These are phyloP conservation scores for Gadopsis marmoratus DNA, from an alignment of 2,797 vertebrate genomes.

Conservation along the genomic window DNA sequence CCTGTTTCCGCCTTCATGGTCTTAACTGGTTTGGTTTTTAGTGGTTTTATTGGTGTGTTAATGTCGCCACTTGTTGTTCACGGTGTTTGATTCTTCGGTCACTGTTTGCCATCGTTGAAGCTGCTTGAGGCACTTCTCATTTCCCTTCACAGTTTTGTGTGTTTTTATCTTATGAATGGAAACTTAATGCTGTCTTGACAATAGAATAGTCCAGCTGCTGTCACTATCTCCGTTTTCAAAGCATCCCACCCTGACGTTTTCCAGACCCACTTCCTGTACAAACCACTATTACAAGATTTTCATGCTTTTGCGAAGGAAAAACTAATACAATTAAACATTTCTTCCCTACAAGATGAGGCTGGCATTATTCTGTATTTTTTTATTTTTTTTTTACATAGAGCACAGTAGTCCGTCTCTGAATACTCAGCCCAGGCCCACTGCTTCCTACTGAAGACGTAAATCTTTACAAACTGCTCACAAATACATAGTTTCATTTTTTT, in stretches of 20 bases:
- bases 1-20: conserved; percentile 20
- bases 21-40: conserved; percentile 26
- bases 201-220: conserved; percentile 9
- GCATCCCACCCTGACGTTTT: not conserved
- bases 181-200: conserved; percentile 4
- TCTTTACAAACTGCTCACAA: not conserved
- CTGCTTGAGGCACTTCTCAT: not conserved
- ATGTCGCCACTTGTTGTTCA: conserved; percentile 41
- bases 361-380: conserved; percentile 1
- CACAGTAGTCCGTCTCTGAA: too few species aligned
- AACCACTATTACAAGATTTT: conserved; percentile 1
- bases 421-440: too few species aligned
- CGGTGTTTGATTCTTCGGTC: conserved; percentile 15
- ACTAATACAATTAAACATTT: not conserved
- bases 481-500: not conserved
- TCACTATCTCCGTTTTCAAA: conserved; percentile 8
- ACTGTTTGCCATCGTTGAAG: not conserved
- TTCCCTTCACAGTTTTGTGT: conserved; percentile 18
- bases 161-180: conserved; percentile 37
- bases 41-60: conserved; percentile 51
- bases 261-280: conserved; percentile 7
- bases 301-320: not conserved
- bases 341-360: conserved; percentile 9
- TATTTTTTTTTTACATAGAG: not conserved
- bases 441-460: not conserved